Evolutionary conservation across 2,113 vertebrate species (phyloP), one percentile per base, ranked within the genome.

Genomic region (Callipepla californica): DNA sequence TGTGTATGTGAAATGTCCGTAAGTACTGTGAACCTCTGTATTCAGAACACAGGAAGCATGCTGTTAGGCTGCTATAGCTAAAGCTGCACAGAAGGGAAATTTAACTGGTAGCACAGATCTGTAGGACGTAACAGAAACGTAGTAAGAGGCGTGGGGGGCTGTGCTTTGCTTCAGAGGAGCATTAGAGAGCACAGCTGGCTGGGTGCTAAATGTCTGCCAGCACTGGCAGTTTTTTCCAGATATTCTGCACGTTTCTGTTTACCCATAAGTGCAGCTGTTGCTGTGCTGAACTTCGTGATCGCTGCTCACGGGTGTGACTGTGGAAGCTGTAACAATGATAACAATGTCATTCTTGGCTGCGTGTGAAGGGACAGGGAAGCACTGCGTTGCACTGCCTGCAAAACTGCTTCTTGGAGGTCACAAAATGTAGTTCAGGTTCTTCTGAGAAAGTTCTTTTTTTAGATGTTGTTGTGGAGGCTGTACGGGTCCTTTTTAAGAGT

Each of bases 131-230:
- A 44, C 17, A 65, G 59, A 85, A 80, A 34, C 19, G 17, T 63
- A 20, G 30, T 12, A 18, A 28, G 40, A 16, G 0, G 2, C 4
- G 36, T 10, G n/a, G 7, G 7, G 19, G 6, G 20, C 22, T 84
- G 61, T 23, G 44, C 11, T 26, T 14, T 16, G 7, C 28, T 63
- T 77, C 38, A 50, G 13, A 19, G n/a, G 28, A 51, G 38, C 30
- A 21, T 48, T 77, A 28, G 16, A 61, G 57, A 53, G 36, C 62
- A 38, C 10, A 42, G 47, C 6, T 6, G 32, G 21, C 20, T 69
- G 63, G 13, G 34, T 42, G 42, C 30, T 32, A 22, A 30, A 58
- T 26, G 47, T 40, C 51, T 76, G 66, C 15, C 18, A 2, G 55
- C 4, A 47, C 3, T 8, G 57, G 45, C 25, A 45, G 0, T 9